Base-by-base conservation (phyloP, 37 sponge, comb jelly and placozoan genomes). In the Ianthella basta region DNA sequence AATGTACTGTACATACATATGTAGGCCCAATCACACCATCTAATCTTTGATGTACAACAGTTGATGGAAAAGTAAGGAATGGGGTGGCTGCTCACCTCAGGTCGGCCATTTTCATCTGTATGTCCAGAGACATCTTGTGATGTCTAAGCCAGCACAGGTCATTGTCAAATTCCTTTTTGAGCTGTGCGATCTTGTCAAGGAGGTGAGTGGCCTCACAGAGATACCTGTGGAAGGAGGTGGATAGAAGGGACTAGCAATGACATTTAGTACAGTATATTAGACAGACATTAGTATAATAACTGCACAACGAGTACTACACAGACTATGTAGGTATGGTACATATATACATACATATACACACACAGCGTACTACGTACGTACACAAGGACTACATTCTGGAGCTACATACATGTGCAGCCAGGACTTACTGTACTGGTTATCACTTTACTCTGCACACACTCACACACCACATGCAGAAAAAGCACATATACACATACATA, bases 111-210 rank as follows among this genome's bases (percentile, higher is more conserved):
- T 92, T 88, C 33, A 96, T 86, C 60, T 73, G 79, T 30, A 88
- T 84, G 59, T 94, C 96, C 60, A 91, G 77, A 14, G 88, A 32
- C 23, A 40, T 59, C 78, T 96, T 96, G 75, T 90, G 88, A 84
- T 96, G 87, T 18, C 81, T 57, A 39, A 98, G 92, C 12, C 79
- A 39, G 56, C 72, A 8, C 21, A 98, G 70, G 60, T 92, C 87
- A 20, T 60, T 79, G 81, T 98, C 96, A 81, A 98, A 98, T 37
- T 81, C 84, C 8, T 44, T 38, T 60, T 86, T 83, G 30, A 94
- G 60, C 23, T 70, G 69, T 30, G 86, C 68, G 23, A 96, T 85
- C 80, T 98, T 87, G 25, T 55, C 59, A 44, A 98, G 83, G 15
- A 94, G 73, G 0, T 79, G 38, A 60, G 92, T 93, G 15, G 87